Percentiles rank a stretch among this genome's conserved stretches.
These are phyloP conservation scores for Sylvia atricapilla DNA, from an alignment of 2,113 vertebrate species.

Conservation along the genomic window DNA sequence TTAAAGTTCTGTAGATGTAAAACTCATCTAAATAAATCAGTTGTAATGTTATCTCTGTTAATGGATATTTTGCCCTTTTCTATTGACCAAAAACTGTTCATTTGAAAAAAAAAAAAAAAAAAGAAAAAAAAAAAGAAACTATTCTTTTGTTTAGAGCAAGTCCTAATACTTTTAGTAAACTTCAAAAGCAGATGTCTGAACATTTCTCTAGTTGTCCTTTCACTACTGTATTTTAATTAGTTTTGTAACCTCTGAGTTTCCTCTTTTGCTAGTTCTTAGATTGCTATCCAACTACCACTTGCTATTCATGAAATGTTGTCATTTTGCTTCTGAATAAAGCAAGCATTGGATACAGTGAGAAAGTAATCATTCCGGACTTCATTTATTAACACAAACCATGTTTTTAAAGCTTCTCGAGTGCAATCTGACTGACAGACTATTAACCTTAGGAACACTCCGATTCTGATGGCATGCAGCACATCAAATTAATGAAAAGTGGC, in stretches of 20 bases:
- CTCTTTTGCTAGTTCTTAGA: not conserved
- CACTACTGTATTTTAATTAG: not conserved
- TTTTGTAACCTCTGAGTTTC: not conserved
- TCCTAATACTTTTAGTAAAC: not conserved
- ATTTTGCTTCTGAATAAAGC: slow-evolving; percentile 42
- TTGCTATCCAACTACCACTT: not conserved
- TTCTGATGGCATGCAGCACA: not conserved
- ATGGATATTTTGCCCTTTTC: not conserved
- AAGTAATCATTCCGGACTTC: slow-evolving; percentile 17
- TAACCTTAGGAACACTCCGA: slow-evolving; percentile 1
- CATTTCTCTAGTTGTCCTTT: not conserved
- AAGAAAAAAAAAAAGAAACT: not conserved
- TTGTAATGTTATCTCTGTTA: not conserved
- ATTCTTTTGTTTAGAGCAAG: not conserved
- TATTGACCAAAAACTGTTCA: not conserved
- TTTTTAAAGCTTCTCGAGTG: slow-evolving; percentile 18
- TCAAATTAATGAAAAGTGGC: slow-evolving; percentile 13
- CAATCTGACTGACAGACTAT: slow-evolving; percentile 1
- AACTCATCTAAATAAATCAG: not conserved
- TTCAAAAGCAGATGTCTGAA: not conserved
- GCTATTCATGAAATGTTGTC: slow-evolving; percentile 10
- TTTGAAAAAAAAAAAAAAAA: not conserved
- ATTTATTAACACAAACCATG: slow-evolving; percentile 36
- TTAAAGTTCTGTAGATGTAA: not conserved
- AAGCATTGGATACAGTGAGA: not conserved